Evolutionary conservation across 2,113 vertebrate genomes (phyloP).

Genomic region (Pantherophis guttatus): DNA sequence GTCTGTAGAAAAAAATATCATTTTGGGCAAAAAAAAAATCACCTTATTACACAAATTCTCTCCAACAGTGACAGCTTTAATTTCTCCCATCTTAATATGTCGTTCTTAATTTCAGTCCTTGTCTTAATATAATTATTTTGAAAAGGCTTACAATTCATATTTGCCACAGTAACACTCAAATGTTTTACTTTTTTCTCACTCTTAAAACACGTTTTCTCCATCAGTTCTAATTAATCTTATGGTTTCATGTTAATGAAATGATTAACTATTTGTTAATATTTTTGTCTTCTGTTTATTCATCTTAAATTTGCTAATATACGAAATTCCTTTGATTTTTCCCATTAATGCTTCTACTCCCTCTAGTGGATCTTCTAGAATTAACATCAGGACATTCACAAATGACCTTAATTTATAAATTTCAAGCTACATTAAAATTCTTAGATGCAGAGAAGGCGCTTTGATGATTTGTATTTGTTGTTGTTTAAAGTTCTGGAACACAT

Average conservation of each 20-base stretch:
- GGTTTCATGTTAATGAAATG: no score
- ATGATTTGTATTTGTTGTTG: background rate
- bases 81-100: background rate
- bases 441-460: background rate
- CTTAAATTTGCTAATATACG: background rate
- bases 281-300: background rate
- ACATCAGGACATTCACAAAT: background rate
- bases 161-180: background rate
- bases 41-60: background rate
- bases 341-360: background rate
- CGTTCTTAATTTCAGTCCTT: background rate
- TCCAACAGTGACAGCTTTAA: background rate
- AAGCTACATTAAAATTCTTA: background rate
- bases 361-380: background rate
- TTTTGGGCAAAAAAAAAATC: background rate
- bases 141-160: background rate
- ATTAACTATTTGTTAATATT: background rate
- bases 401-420: background rate
- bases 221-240: background rate
- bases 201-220: background rate
- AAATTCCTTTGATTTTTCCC: background rate
- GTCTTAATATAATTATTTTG: background rate
- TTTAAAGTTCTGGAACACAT: background rate
- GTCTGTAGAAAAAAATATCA: background rate
- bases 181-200: background rate